Evolutionary conservation across 2,888 invertebrate genomes (phyloP).

Genomic region (Helleia helle): DNA sequence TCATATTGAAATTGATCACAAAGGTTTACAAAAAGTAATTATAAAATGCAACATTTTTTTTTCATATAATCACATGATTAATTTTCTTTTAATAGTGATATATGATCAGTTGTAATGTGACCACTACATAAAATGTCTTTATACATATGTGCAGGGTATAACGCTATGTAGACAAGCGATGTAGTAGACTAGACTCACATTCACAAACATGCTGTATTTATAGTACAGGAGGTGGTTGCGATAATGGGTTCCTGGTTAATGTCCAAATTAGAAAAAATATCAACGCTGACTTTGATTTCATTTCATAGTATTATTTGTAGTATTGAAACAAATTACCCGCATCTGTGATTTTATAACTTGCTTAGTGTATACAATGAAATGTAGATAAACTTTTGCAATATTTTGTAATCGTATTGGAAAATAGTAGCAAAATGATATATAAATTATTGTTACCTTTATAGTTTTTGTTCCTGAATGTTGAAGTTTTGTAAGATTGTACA

Average conservation of each 20-base stretch:
- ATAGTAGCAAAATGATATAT: neutral
- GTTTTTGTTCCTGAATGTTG: neutral
- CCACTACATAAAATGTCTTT: slow-evolving; percentile 17
- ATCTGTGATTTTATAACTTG: slow-evolving; percentile 5
- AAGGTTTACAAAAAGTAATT: too few relatives aligned
- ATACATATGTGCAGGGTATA: slow-evolving; percentile 43
- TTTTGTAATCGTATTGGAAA: neutral
- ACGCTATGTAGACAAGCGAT: slow-evolving; percentile 27
- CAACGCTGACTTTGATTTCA: neutral
- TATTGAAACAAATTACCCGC: too few relatives aligned
- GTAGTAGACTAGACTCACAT: slow-evolving; percentile 14
- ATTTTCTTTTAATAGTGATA: too few relatives aligned
- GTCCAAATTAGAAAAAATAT: slow-evolving; percentile 1
- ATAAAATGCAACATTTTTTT: too few relatives aligned
- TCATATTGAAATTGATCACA: neutral
- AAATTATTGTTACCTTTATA: slow-evolving; percentile 22
- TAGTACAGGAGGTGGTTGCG: neutral
- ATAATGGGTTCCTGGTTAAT: neutral
- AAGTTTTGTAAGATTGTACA: neutral
- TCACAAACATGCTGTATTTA: neutral
- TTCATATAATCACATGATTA: too few relatives aligned
- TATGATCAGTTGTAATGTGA: slow-evolving; percentile 4
- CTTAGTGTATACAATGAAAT: slow-evolving; percentile 5
- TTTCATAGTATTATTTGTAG: too few relatives aligned
- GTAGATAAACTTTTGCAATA: slow-evolving; percentile 1